A percentile compares a stretch with the other conserved stretches of the same genome.
These are phyloP conservation scores for Antennarius striatus DNA, from an alignment of 2,113 vertebrate species.

Conservation along the genomic window DNA sequence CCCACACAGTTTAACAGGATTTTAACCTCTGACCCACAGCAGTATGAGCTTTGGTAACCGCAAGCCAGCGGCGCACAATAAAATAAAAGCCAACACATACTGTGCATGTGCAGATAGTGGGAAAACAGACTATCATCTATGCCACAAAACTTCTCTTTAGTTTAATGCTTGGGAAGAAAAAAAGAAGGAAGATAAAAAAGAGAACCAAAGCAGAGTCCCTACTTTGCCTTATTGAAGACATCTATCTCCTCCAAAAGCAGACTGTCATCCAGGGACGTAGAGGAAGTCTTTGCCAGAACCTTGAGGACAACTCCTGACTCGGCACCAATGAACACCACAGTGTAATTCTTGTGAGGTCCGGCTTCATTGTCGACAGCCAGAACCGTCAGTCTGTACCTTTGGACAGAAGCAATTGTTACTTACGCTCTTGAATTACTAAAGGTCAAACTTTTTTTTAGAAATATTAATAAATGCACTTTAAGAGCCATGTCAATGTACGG, in stretches of 20 bases:
- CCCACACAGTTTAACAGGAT: slow-evolving; percentile 34
- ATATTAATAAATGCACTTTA: too few species aligned
- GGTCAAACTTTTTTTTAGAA: slow-evolving; percentile 14
- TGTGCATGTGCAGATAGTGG: slow-evolving; percentile 4
- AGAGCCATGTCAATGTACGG: too few species aligned
- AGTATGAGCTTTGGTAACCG: not conserved
- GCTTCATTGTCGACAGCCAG: slow-evolving; percentile 91
- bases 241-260: slow-evolving; percentile 97
- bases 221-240: slow-evolving; percentile 96
- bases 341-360: slow-evolving; percentile 93
- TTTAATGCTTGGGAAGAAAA: slow-evolving; percentile 28
- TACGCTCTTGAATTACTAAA: slow-evolving; percentile 12
- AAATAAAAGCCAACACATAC: not conserved
- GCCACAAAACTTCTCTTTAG: slow-evolving; percentile 23
- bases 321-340: slow-evolving; percentile 94
- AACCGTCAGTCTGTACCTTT: slow-evolving; percentile 91
- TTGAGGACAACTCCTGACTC: slow-evolving; percentile 95
- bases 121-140: slow-evolving; percentile 24
- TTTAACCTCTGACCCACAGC: slow-evolving; percentile 46
- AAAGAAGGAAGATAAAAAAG: slow-evolving; percentile 23
- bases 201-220: slow-evolving; percentile 60
- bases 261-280: slow-evolving; percentile 89
- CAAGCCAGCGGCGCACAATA: not conserved
- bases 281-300: slow-evolving; percentile 91
- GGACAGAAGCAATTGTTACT: slow-evolving; percentile 34